phyloP scores from a whole-genome alignment of 2,797 vertebrate species.

The Pangasius larnaudii region DNA sequence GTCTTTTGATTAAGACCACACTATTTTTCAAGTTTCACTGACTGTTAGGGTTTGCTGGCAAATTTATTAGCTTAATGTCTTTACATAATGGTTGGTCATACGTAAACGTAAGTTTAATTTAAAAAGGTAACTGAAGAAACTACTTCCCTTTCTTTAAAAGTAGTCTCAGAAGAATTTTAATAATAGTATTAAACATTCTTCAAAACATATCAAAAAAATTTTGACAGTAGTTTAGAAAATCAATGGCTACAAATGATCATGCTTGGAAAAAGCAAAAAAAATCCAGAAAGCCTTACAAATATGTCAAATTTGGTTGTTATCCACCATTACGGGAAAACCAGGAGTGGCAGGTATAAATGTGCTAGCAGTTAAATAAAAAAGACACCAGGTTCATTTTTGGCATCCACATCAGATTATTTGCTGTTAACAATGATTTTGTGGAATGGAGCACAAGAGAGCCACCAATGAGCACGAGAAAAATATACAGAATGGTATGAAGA shows the following conservation, averaged over 20 bases:
- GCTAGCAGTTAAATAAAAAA: neutral
- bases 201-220: neutral
- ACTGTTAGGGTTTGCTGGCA: neutral
- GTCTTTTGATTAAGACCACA: neutral
- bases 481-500: neutral
- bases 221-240: neutral
- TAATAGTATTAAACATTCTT: neutral
- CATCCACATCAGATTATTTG: neutral
- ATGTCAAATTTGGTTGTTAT: neutral
- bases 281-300: neutral
- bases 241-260: neutral
- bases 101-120: neutral
- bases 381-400: neutral
- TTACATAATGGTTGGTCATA: slow-evolving; percentile 8
- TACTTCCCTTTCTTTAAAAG: neutral
- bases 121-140: neutral
- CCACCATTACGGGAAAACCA: neutral
- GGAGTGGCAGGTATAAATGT: neutral
- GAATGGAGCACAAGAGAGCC: neutral
- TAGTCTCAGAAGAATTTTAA: neutral
- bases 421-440: neutral
- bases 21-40: neutral
- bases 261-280: neutral
- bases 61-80: neutral
- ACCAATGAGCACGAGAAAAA: neutral